Base-by-base conservation (phyloP, 2,888 invertebrate genomes). In the Cerceris rybyensis region DNA sequence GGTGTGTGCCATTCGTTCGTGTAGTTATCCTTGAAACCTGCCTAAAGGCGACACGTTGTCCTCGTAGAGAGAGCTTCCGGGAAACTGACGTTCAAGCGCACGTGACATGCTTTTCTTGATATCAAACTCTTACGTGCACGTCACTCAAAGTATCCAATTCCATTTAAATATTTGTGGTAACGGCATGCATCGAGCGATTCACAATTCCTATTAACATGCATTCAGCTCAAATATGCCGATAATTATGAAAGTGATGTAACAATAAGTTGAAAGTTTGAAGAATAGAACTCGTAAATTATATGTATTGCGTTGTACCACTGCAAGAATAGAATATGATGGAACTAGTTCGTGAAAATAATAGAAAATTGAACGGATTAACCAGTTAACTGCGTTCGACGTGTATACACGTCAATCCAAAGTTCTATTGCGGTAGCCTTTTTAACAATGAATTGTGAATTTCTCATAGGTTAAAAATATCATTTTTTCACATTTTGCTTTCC, bases 31-130 rank as follows among this genome's bases (percentile, higher is more conserved):
- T 60, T 42, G 28, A 67, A 63, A 54, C 11, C 28, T 68, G 57
- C 63, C 63, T 52, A 39, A 63, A 2, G 63, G 58, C 63, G 42
- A 65, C 60, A 28, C 70, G 49, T 60, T 60, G 52, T 75, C 65
- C 60, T 65, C 60, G n/a, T 14, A 11, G 49, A 11, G 49, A 57
- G 17, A 63, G 55, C 61, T 71, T 72, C 13, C 66, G 41, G 57
- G 16, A 28, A 64, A 64, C 57, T 50, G 17, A 41, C 63, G 41
- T 54, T 9, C 46, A 41, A 14, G 39, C 50, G 46, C 13, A 46
- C 14, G 55, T 49, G 66, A 67, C 67, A 46, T 43, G 17, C 17
- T 41, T 60, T 39, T 16, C 46, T 39, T 16, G 46, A 71, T 65
- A 59, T 58, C 52, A 13, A 65, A 43, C 16, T 70, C 14, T 50